Percentiles rank a stretch among this genome's conserved stretches.
These are phyloP conservation scores for Flexamia atlantica DNA, from an alignment of 2,888 invertebrate genomes.

Conservation along the genomic window DNA sequence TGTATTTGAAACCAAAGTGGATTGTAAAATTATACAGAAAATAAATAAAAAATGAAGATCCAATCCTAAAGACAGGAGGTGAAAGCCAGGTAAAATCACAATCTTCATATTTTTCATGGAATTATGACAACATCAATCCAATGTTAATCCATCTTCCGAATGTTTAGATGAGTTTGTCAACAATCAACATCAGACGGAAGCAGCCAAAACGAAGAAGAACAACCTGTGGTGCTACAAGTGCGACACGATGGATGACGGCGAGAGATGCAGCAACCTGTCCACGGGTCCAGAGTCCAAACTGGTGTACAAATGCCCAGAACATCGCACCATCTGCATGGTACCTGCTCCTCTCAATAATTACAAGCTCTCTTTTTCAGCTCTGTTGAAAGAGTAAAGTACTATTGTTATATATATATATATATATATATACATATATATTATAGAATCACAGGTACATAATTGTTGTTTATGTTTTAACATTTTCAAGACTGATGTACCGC, in stretches of 20 bases:
- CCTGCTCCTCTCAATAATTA: slow-evolving; percentile 61
- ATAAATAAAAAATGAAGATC: too few species aligned
- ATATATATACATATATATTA: neutral
- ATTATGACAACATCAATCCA: too few species aligned
- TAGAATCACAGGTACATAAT: too few species aligned
- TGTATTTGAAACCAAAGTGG: too few species aligned
- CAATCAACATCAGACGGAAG: slow-evolving; percentile 80
- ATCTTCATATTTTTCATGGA: too few species aligned
- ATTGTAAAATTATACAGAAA: too few species aligned
- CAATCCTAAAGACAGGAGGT: too few species aligned
- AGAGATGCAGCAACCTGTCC: slow-evolving; percentile 80
- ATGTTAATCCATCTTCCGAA: neutral
- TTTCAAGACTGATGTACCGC: too few species aligned
- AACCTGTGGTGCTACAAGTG: slow-evolving; percentile 91
- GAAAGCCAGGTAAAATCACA: too few species aligned
- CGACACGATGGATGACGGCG: slow-evolving; percentile 86
- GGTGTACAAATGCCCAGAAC: slow-evolving; percentile 86
- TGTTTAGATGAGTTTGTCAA: slow-evolving; percentile 63
- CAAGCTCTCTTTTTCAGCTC: too few species aligned
- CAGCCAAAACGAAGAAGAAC: slow-evolving; percentile 86
- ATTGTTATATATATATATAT: neutral
- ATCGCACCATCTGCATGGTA: slow-evolving; percentile 89
- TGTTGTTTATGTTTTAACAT: too few species aligned
- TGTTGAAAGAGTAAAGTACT: too few species aligned
- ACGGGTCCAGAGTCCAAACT: slow-evolving; percentile 80